These are phyloP conservation scores for Acromyrmex heyeri DNA, from an alignment of 1,140 invertebrate species.

Conservation along the genomic window DNA sequence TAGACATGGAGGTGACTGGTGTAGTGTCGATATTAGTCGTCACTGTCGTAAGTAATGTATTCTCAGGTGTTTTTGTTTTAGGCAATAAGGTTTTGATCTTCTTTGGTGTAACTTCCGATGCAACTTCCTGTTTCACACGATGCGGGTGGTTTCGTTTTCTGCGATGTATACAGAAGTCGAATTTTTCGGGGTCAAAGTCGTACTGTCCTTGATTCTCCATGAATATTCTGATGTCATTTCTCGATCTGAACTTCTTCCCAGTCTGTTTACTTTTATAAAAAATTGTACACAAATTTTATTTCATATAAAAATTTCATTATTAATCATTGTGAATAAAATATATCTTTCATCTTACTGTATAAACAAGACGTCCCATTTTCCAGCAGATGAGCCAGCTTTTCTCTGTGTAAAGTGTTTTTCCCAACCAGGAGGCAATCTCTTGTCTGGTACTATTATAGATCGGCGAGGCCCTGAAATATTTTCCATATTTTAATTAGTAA, in stretches of 20 bases:
- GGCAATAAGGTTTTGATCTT: constrained; percentile 85
- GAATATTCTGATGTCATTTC: constrained; percentile 85
- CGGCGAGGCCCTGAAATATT: constrained; percentile 84
- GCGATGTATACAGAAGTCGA: constrained; percentile 86
- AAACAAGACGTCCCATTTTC: constrained; percentile 94
- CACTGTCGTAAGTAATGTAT: constrained; percentile 49
- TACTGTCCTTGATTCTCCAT: constrained; percentile 82
- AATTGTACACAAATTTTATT: constrained; percentile 28
- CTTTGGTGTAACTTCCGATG: constrained; percentile 74
- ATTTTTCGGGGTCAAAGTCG: constrained; percentile 84
- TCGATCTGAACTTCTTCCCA: constrained; percentile 85
- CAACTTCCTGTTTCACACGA: constrained; percentile 75
- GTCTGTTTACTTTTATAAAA: constrained; percentile 78
- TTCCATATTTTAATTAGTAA: too few species aligned
- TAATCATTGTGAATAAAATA: constrained; percentile 26
- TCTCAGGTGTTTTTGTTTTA: constrained; percentile 79
- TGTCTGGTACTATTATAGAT: constrained; percentile 91
- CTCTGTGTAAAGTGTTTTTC: constrained; percentile 91
- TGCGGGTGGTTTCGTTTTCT: constrained; percentile 76
- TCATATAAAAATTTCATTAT: not conserved
- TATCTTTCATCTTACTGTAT: constrained; percentile 87
- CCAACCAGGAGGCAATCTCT: constrained; percentile 91
- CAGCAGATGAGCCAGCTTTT: constrained; percentile 89
- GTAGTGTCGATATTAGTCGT: constrained; percentile 50
- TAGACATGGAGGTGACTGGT: constrained; percentile 67